Evolutionary conservation across 1,140 invertebrate species (phyloP).

Genomic region (Zaprionus gabonicus): DNA sequence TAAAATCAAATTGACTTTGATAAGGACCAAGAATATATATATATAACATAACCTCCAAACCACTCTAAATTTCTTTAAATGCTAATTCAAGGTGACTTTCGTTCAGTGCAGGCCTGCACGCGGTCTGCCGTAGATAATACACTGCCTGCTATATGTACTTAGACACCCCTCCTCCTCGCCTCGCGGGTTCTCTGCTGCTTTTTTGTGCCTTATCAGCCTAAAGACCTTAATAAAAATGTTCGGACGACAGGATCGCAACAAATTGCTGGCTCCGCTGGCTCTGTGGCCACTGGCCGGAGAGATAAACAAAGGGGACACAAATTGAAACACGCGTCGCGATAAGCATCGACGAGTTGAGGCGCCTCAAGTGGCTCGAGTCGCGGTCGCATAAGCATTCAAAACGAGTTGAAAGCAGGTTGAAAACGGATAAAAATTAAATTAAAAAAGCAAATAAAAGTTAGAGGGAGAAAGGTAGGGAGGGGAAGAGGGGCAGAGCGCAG

Average conservation of each 20-base stretch:
- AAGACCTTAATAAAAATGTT: conserved; percentile 43
- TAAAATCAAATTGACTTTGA: too few relatives aligned
- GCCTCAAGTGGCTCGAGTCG: neutral
- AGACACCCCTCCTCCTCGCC: neutral
- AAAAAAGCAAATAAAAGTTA: conserved; percentile 19
- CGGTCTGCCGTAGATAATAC: neutral
- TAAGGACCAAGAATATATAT: neutral
- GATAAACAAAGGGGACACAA: conserved; percentile 40
- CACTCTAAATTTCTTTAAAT: neutral
- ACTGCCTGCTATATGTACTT: neutral
- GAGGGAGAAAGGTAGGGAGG: neutral
- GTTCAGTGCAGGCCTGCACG: neutral
- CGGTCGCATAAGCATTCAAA: conserved; percentile 25
- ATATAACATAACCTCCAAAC: neutral
- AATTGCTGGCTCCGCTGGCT: conserved; percentile 25
- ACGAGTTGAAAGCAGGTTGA: conserved; percentile 40
- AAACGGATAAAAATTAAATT: conserved; percentile 48
- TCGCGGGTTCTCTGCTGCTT: neutral
- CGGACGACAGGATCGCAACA: conserved; percentile 17
- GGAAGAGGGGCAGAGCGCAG: neutral
- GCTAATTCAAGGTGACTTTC: neutral
- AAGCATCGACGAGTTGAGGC: conserved; percentile 22
- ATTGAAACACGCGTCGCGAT: conserved; percentile 50
- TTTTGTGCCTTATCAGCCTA: conserved; percentile 34
- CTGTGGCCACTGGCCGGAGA: neutral